phyloP scores from a whole-genome alignment of 2,113 vertebrate genomes.

The Cercopithecus mona region DNA sequence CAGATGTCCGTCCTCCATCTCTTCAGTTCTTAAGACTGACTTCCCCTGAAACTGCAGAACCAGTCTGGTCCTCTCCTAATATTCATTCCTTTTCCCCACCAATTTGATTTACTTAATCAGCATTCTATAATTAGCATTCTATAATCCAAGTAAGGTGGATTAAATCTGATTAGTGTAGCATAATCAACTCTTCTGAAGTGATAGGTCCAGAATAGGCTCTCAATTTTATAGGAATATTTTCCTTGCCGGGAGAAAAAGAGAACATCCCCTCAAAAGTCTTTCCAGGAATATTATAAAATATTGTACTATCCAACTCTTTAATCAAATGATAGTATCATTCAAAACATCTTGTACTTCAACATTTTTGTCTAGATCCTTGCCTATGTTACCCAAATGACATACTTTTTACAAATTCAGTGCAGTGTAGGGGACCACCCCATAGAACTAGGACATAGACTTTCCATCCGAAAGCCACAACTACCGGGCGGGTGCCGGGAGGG shows the following conservation, averaged over 20 bases:
- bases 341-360: neutral
- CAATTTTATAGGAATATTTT: neutral
- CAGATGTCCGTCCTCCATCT: neutral
- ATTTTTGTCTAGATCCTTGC: neutral
- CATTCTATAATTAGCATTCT: no score
- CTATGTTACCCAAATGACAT: neutral
- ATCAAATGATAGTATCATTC: neutral
- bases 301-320: neutral
- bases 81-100: neutral
- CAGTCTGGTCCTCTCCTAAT: neutral
- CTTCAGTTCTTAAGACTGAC: neutral
- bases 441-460: neutral
- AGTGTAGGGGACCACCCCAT: neutral
- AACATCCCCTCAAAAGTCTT: neutral
- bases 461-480: neutral
- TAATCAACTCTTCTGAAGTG: neutral
- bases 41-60: neutral
- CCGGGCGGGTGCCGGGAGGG: neutral
- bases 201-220: neutral
- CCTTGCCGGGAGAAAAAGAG: neutral
- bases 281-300: neutral
- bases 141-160: no score
- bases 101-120: no score
- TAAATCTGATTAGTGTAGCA: neutral
- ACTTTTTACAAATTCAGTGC: neutral